Base-by-base conservation (phyloP, 2,888 invertebrate species). In the Orthosia gothica region DNA sequence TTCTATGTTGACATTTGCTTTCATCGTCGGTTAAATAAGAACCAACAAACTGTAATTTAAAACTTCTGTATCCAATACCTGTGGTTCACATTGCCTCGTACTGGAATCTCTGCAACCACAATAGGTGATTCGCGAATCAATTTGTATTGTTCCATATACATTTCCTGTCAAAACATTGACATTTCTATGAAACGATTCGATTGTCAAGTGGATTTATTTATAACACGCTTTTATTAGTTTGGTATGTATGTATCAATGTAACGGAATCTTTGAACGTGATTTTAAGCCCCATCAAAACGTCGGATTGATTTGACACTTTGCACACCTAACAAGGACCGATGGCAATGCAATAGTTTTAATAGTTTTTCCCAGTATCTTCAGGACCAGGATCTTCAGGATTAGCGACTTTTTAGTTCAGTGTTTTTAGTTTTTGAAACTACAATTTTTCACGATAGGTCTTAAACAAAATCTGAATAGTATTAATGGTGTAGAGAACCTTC, bases 1-100 rank as follows among this genome's bases (percentile, higher is more conserved):
- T 50, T 5, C 0, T n/a, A 12, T 18, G 15, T 23, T 57, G 5
- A 20, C 55, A 40, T 66, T 50, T 45, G 26, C 45, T 63, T 70
- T 70, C 50, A 26, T 63, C 23, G 45, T 23, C 9, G 15, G 20
- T 15, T 50, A 26, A 18, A 40, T 40, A 4, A 20, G 0, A 54
- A 11, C n/a, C 18, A 70, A 70, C 68, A 23, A 20, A 57, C 64
- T 88, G 91, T 90, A 90, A 91, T 89, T 88, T 86, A 83, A 91
- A 76, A 91, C 89, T 87, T 88, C 87, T 50, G 62, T 57, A 62
- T 61, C 40, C 50, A 70, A 61, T 75, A 70, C 63, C 72, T 70
- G 74, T 50, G 64, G 73, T 55, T 7, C 40, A 77, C 69, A 66
- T 71, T 83, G 49, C 64, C 49, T 50, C 4, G 12, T 58, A 57